Evolutionary conservation across 92 coral and sea anemone genomes (phyloP), one percentile per base, ranked within the genome.

Genomic region (Palythoa caribaeorum): DNA sequence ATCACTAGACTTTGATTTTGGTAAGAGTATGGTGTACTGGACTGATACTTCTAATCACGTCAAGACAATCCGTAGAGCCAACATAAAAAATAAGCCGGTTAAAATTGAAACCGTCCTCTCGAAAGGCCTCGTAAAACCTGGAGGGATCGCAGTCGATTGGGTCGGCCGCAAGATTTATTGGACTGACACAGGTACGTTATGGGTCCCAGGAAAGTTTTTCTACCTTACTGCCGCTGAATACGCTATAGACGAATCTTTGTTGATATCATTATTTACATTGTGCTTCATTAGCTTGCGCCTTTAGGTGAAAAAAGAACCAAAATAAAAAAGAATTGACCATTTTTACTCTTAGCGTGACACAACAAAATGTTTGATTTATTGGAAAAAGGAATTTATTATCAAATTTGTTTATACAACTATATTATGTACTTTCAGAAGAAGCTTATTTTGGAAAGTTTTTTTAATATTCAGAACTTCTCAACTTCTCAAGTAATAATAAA

Each of bases 111-210:
- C 92, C 73, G 92, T 95, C 3, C 55, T 95, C 40, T 86, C 91
- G 0, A 55, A 84, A 8, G 96, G 93, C 38, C 76, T 94, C 21
- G 90, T 51, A 4, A 51, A 80, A 15, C 85, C 97, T 10, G 92
- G 92, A 13, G 92, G 92, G 47, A 88, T 97, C 39, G 99, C 99
- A 44, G 92, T 97, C 85, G 99, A 97, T 74, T 97, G 99, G 99
- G 94, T 94, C 65, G 97, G 98, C 9, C 89, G 93, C 79, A 97
- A 97, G 84, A 87, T 97, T 11, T 97, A 97, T 77, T 97, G 99
- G 99, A 93, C 98, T 60, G 94, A 90, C 60, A 85, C 90, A 76
- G 98, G 98, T 84, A 21, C 1, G 79, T 6, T 20, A 48, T 53
- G 9, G 19, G 13, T 12, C 17, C 35, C 51, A 6, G 1, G 4